These are phyloP conservation scores for Selene dorsalis DNA, from an alignment of 2,797 vertebrate genomes.

Conservation along the genomic window DNA sequence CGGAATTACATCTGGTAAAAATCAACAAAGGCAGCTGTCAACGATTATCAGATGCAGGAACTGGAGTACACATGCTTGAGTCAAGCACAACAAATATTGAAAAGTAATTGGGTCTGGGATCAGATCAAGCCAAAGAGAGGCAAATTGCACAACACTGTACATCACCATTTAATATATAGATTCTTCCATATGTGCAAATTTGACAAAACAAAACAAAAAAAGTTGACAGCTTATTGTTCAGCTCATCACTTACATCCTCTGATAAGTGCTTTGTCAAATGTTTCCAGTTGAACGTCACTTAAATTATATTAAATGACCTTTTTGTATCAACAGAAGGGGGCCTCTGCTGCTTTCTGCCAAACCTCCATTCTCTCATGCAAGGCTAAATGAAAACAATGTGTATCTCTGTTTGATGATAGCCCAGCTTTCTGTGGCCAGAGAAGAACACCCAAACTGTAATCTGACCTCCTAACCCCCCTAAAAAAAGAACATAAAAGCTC, in stretches of 20 bases:
- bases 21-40: constrained; percentile 31
- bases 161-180: not conserved
- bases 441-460: constrained; percentile 64
- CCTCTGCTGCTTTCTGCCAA: constrained; percentile 66
- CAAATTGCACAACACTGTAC: not conserved
- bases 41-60: constrained; percentile 29
- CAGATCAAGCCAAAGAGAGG: constrained; percentile 7
- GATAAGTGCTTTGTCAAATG: constrained; percentile 49
- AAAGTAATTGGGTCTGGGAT: constrained; percentile 28
- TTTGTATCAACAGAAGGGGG: constrained; percentile 56
- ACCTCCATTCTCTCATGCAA: constrained; percentile 63
- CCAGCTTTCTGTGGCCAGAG: constrained; percentile 27
- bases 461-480: constrained; percentile 25
- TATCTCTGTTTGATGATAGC: constrained; percentile 67
- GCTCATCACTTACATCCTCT: not conserved
- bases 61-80: not conserved
- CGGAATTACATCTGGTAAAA: constrained; percentile 26
- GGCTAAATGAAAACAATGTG: constrained; percentile 79
- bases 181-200: not conserved
- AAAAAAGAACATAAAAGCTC: constrained; percentile 31
- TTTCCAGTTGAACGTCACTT: constrained; percentile 63
- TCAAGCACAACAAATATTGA: constrained; percentile 31
- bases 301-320: constrained; percentile 59
- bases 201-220: constrained; percentile 8
- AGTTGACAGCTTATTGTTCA: constrained; percentile 18